phyloP scores from a whole-genome alignment of 2,888 invertebrate species.

The Slavum lentiscoides region DNA sequence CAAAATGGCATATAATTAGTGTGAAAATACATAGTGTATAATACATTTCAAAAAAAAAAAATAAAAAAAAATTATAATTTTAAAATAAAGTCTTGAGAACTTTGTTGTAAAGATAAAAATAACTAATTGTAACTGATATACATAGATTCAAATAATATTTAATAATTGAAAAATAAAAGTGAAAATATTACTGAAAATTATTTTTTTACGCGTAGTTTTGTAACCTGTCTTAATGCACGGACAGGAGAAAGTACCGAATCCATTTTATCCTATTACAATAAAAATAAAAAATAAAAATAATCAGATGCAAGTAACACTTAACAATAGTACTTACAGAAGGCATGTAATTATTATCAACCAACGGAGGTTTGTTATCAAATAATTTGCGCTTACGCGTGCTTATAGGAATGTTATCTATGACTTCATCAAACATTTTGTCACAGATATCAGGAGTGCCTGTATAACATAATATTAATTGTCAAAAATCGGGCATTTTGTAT shows the following conservation, averaged over 20 bases:
- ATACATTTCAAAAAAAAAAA: neutral
- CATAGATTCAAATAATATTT: neutral
- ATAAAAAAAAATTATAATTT: neutral
- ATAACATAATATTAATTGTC: neutral
- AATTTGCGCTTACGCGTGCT: constrained; percentile 37
- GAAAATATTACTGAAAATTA: neutral
- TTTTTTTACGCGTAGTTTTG: constrained; percentile 22
- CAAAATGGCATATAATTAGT: no score
- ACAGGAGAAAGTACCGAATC: constrained; percentile 15
- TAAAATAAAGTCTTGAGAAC: neutral
- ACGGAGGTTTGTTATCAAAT: constrained; percentile 38
- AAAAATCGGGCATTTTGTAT: no score
- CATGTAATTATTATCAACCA: constrained; percentile 27
- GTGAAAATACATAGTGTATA: no score
- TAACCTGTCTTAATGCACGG: constrained; percentile 8
- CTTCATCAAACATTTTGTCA: constrained; percentile 23
- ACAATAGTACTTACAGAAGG: constrained; percentile 15
- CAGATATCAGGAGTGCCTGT: neutral
- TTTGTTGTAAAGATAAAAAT: neutral
- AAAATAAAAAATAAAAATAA: neutral
- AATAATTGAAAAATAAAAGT: neutral
- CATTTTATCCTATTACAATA: constrained; percentile 10
- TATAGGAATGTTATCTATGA: constrained; percentile 17
- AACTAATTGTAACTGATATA: neutral
- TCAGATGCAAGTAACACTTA: neutral